Percentiles rank a stretch among this genome's conserved stretches.
These are phyloP conservation scores for Carposina sasakii DNA, from an alignment of 1,140 invertebrate species.

Conservation along the genomic window DNA sequence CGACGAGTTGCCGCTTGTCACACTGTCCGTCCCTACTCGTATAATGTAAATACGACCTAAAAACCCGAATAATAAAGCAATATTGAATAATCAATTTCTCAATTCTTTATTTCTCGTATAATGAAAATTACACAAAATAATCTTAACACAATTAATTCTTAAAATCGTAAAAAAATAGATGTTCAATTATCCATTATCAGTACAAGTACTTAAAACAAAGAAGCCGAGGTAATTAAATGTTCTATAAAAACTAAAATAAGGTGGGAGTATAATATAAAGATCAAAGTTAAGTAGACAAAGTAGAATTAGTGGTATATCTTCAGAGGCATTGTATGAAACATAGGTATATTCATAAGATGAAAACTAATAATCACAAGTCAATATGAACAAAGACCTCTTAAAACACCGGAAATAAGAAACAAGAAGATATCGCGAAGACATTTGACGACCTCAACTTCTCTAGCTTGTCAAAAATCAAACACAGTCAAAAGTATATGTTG, in stretches of 20 bases:
- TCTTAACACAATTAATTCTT: conserved; percentile 16
- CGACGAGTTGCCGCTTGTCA: too few relatives aligned
- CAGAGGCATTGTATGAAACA: neutral
- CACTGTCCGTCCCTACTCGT: too few relatives aligned
- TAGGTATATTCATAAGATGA: neutral
- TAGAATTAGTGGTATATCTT: too few relatives aligned
- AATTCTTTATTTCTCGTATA: too few relatives aligned
- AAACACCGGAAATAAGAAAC: conserved; percentile 10
- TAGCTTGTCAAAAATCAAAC: conserved; percentile 36
- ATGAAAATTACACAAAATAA: conserved; percentile 9
- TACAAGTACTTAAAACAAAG: conserved; percentile 26
- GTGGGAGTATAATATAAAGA: conserved; percentile 11
- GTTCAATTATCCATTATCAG: conserved; percentile 16
- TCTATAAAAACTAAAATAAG: conserved; percentile 19
- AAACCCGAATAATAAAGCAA: too few relatives aligned
- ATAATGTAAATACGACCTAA: too few relatives aligned
- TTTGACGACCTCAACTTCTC: conserved; percentile 63
- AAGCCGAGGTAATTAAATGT: conserved; percentile 64
- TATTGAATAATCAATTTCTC: too few relatives aligned
- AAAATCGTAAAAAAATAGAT: conserved; percentile 12
- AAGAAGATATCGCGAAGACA: conserved; percentile 23
- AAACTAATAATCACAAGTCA: neutral
- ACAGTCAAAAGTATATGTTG: conserved; percentile 19
- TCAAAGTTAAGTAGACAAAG: conserved; percentile 11
- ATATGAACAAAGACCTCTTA: neutral